Base-by-base conservation (phyloP, 2,797 vertebrate genomes). In the Orestias chungarensis region DNA sequence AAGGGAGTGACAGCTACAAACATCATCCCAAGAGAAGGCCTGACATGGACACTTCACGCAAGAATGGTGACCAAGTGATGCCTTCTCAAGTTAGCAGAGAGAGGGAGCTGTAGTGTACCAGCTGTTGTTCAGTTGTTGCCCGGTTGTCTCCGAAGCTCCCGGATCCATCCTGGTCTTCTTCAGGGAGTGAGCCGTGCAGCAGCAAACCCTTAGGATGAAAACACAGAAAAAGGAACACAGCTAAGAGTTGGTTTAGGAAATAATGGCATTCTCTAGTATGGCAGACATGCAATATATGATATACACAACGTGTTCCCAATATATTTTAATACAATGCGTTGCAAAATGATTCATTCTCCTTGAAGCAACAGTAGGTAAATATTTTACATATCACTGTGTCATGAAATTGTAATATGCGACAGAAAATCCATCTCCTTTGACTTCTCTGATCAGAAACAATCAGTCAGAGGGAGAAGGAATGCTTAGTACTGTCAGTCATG, bases 121-220 rank as follows among this genome's bases (percentile, higher is more conserved):
- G 91, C 84, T 99, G 97, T 86, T 99, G 97, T 61, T 99, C 97
- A 0, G 96, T 88, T 75, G 94, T 96, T 4, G 84, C 94, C 73
- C 95, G 92, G 84, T 73, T 88, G 40, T 93, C 96, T 81, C 96
- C 96, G n/a, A 97, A 95, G 75, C 92, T 94, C 88, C 95, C 92
- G 17, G 96, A 93, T 15, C 94, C 95, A 50, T 96, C 96, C 90
- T 98, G 97, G 87, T 99, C 96, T 42, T 99, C 97, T 88, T 99
- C 98, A 0, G 98, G 98, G 76, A 99, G 93, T 25, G 96, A 98
- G 6, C 98, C 98, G 8, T 96, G 96, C 78, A 99, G 96, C 78
- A 99, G 84, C 90, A 99, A 88, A 76, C 96, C 96, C 98, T 99
- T 78, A 68, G 64, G 57, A 76, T 40, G 79, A 25, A 75, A 38